Percentiles rank a stretch among this genome's conserved stretches.
Conservation (phyloP, 1,140 invertebrate species). For the Oscheius sp. region DNA sequence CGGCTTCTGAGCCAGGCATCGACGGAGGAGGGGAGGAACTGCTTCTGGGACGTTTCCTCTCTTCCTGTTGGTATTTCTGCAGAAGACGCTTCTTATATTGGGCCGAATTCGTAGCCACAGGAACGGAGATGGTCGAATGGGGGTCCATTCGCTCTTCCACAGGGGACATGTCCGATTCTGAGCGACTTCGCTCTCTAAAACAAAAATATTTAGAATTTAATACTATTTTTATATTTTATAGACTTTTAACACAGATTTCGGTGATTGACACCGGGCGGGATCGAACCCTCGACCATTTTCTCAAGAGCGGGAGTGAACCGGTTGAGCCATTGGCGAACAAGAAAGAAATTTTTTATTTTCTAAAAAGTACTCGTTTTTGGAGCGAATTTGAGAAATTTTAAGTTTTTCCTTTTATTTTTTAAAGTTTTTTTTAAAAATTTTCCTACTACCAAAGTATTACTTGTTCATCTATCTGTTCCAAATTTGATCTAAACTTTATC, state of each 20-base stretch:
- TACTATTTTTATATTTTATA: slow-evolving; percentile 13
- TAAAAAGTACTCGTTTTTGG: too few relatives aligned
- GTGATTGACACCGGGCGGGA: too few relatives aligned
- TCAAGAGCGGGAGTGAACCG: too few relatives aligned
- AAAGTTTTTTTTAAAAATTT: too few relatives aligned
- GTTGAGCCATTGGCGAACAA: too few relatives aligned
- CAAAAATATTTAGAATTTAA: slow-evolving; percentile 22
- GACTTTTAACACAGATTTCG: slow-evolving; percentile 12
- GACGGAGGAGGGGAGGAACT: slow-evolving; percentile 29
- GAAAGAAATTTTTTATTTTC: too few relatives aligned
- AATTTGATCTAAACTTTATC: too few relatives aligned
- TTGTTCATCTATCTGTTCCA: too few relatives aligned
- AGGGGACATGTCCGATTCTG: slow-evolving; percentile 52
- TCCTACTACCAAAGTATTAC: too few relatives aligned
- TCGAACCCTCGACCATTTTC: too few relatives aligned
- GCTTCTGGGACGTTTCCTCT: slow-evolving; percentile 30
- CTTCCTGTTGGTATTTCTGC: slow-evolving; percentile 50
- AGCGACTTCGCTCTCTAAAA: slow-evolving; percentile 56
- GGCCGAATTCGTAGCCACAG: slow-evolving; percentile 39
- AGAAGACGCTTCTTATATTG: slow-evolving; percentile 55
- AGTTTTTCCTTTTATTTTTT: too few relatives aligned
- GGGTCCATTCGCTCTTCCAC: slow-evolving; percentile 46
- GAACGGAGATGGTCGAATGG: slow-evolving; percentile 55
- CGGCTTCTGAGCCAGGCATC: not conserved
- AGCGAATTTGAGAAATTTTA: too few relatives aligned